Percentiles rank a stretch among this genome's conserved stretches.
phyloP scores from a whole-genome alignment of 2,888 invertebrate genomes.

The Leptopilina syphax region DNA sequence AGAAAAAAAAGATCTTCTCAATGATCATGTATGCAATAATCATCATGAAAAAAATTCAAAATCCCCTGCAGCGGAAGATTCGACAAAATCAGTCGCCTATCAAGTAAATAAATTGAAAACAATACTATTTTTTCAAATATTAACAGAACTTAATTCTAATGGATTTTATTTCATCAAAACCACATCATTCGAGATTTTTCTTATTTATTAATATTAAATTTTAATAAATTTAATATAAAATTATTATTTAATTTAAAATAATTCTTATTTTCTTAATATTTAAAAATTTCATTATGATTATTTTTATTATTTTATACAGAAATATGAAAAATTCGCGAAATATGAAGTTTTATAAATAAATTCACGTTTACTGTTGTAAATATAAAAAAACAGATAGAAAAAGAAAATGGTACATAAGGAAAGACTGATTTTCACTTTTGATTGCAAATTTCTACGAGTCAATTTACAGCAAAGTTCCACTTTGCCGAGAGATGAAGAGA shows the following conservation, averaged over 20 bases:
- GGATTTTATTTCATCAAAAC: no score
- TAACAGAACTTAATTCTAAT: no score
- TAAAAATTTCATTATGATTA: no score
- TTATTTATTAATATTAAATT: no score
- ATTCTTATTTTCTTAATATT: no score
- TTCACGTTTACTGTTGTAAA: no score
- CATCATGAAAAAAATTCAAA: conserved; percentile 62
- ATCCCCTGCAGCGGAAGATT: conserved; percentile 53
- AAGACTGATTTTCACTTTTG: conserved; percentile 41
- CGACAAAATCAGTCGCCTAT: conserved; percentile 60
- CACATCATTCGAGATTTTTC: no score
- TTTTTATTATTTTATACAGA: no score
- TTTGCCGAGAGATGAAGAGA: conserved; percentile 38
- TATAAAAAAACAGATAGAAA: neutral
- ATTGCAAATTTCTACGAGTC: conserved; percentile 15
- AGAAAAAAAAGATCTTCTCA: conserved; percentile 57
- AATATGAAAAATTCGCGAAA: no score
- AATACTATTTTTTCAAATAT: neutral
- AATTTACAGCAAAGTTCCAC: neutral
- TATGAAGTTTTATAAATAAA: no score
- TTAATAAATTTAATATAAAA: no score
- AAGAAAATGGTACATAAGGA: neutral
- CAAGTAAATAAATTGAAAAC: conserved; percentile 61
- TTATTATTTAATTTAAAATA: no score
- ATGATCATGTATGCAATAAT: conserved; percentile 62